Conservation (phyloP, 2,113 vertebrate species). For the Meles meles region DNA sequence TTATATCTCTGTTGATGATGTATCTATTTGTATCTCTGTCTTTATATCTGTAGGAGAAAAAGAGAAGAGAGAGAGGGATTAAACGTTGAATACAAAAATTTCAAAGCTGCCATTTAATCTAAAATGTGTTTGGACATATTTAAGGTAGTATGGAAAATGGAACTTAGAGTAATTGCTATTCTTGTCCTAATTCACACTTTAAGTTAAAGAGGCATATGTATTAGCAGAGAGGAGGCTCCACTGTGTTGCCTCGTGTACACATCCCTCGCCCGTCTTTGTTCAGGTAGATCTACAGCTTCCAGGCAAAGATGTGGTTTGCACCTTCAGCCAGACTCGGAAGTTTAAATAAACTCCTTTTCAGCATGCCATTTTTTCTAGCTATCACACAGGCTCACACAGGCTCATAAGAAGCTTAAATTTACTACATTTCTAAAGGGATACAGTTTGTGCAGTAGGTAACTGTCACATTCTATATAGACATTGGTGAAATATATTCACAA, state of each 20-base stretch:
- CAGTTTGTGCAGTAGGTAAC: slow-evolving; percentile 36
- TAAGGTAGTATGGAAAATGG: background rate
- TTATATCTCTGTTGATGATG: background rate
- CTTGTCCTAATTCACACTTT: slow-evolving; percentile 36
- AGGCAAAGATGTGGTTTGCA: slow-evolving; percentile 25
- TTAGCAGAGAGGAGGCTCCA: background rate
- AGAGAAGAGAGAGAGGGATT: background rate
- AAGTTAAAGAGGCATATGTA: slow-evolving; percentile 47
- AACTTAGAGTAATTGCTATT: slow-evolving; percentile 33
- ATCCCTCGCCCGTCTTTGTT: background rate
- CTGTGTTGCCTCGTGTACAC: background rate
- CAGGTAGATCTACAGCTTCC: background rate
- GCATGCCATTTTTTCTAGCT: background rate
- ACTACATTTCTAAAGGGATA: slow-evolving; percentile 52
- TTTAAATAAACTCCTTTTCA: slow-evolving; percentile 60
- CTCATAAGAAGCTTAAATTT: slow-evolving; percentile 56
- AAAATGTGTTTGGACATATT: background rate
- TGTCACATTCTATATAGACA: slow-evolving; percentile 42
- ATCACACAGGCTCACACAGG: background rate
- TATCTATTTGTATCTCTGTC: background rate
- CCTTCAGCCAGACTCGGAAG: background rate
- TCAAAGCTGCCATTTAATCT: background rate
- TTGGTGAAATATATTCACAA: slow-evolving; percentile 36
- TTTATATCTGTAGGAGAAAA: background rate
- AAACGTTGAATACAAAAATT: background rate